phyloP scores from a whole-genome alignment of 2,888 invertebrate species.

The Acleris sparsana region DNA sequence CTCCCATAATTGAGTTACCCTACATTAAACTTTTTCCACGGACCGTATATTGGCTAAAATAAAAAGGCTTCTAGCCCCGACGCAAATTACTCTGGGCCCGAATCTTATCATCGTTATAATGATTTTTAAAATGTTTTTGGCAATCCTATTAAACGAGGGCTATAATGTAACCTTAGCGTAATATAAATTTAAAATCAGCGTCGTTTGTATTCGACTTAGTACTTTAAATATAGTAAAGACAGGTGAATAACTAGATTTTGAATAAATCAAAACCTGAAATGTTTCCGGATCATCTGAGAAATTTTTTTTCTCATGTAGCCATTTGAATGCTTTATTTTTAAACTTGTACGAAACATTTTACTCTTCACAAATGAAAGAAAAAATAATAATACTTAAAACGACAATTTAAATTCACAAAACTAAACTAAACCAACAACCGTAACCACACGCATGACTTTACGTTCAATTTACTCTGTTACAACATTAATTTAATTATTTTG shows the following conservation, averaged over 20 bases:
- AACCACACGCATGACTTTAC: constrained; percentile 7
- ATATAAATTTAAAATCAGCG: not conserved
- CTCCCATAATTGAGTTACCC: constrained; percentile 70
- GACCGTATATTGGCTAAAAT: constrained; percentile 67
- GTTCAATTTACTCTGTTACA: constrained; percentile 26
- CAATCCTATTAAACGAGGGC: not conserved
- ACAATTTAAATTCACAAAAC: not conserved
- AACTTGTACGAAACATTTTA: too few species aligned
- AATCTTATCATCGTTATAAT: constrained; percentile 61
- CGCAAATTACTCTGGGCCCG: constrained; percentile 59
- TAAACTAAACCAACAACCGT: constrained; percentile 8
- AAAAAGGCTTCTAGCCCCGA: constrained; percentile 58
- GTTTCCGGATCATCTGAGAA: too few species aligned
- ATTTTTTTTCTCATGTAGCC: too few species aligned
- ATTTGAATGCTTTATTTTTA: too few species aligned
- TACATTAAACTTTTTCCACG: constrained; percentile 70
- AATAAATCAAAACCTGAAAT: too few species aligned
- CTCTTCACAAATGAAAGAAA: too few species aligned
- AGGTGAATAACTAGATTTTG: too few species aligned
- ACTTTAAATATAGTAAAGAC: too few species aligned
- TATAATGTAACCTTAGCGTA: not conserved
- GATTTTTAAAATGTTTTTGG: constrained; percentile 39
- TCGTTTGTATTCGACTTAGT: too few species aligned
- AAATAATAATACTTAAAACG: too few species aligned
- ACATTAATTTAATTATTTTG: constrained; percentile 27